phyloP scores from a whole-genome alignment of 2,888 invertebrate genomes.

The Frankliniella fusca region DNA sequence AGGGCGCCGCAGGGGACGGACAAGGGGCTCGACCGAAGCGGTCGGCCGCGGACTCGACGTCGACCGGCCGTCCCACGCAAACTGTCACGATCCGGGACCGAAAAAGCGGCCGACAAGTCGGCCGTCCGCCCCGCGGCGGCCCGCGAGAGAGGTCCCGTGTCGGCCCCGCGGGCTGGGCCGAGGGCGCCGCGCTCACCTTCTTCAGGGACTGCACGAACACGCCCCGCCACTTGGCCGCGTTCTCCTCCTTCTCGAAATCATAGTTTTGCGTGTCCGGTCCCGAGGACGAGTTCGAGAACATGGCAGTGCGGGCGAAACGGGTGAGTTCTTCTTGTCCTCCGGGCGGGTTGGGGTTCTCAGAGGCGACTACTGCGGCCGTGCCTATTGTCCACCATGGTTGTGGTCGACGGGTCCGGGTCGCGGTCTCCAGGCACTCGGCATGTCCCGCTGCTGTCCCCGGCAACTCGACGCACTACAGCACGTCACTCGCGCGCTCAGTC shows the following conservation, averaged over 20 bases:
- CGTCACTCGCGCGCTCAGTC: not conserved
- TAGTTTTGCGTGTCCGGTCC: constrained; percentile 48
- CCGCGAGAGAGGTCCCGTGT: not conserved
- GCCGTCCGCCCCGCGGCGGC: no score
- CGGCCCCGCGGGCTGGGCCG: not conserved
- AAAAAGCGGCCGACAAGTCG: no score
- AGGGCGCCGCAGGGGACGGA: no score
- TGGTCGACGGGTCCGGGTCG: not conserved
- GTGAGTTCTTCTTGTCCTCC: not conserved
- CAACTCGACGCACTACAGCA: not conserved
- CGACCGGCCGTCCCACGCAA: no score
- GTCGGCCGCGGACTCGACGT: no score
- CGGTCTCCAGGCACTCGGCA: not conserved
- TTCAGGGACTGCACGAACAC: constrained; percentile 80
- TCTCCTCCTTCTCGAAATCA: constrained; percentile 86
- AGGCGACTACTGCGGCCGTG: not conserved
- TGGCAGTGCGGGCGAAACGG: constrained; percentile 28
- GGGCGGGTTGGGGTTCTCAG: constrained; percentile 27
- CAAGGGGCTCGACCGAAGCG: no score
- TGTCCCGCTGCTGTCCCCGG: not conserved
- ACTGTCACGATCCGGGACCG: no score
- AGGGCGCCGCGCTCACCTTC: constrained; percentile 69
- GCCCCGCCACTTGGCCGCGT: constrained; percentile 87
- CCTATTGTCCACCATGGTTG: constrained; percentile 17
- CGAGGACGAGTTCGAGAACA: constrained; percentile 35